Evolutionary conservation across 2,888 invertebrate genomes (phyloP).

Genomic region (Spisula solida): DNA sequence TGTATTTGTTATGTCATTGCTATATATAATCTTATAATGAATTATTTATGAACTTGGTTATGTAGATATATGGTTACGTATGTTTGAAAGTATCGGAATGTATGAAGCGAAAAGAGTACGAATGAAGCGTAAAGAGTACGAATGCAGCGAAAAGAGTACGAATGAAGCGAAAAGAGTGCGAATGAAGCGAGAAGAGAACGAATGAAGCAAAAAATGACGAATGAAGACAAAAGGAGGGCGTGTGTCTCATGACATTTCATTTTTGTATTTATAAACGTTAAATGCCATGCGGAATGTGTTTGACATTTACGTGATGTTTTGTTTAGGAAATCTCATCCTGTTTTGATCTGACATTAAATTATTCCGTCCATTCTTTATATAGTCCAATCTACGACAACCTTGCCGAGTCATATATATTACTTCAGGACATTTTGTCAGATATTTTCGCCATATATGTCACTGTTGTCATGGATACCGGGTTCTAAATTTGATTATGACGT

Average conservation of each 20-base stretch:
- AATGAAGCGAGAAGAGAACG: background rate
- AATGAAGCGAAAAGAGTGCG: background rate
- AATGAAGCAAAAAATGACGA: background rate
- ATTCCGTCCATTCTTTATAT: slow-evolving; percentile 42
- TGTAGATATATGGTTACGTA: background rate
- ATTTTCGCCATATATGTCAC: slow-evolving; percentile 28
- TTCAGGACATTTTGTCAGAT: slow-evolving; percentile 40
- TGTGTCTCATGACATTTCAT: slow-evolving; percentile 46
- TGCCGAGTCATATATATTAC: slow-evolving; percentile 35
- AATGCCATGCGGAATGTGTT: background rate
- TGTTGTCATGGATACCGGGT: slow-evolving; percentile 12
- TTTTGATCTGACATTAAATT: slow-evolving; percentile 25
- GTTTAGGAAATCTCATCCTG: slow-evolving; percentile 32
- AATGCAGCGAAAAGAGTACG: background rate
- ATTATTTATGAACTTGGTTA: slow-evolving; percentile 16
- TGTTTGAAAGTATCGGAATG: slow-evolving; percentile 9
- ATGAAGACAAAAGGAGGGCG: slow-evolving; percentile 29
- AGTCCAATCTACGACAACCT: slow-evolving; percentile 23
- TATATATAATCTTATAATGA: slow-evolving; percentile 24
- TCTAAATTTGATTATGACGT: background rate
- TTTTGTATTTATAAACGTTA: slow-evolving; percentile 19
- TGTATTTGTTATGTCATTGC: slow-evolving; percentile 6
- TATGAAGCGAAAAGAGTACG: too few species aligned
- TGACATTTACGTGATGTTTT: slow-evolving; percentile 3
- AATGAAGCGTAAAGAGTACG: too few species aligned